Conservation (phyloP, 2,113 vertebrate genomes). For the Podarcis raffonei region DNA sequence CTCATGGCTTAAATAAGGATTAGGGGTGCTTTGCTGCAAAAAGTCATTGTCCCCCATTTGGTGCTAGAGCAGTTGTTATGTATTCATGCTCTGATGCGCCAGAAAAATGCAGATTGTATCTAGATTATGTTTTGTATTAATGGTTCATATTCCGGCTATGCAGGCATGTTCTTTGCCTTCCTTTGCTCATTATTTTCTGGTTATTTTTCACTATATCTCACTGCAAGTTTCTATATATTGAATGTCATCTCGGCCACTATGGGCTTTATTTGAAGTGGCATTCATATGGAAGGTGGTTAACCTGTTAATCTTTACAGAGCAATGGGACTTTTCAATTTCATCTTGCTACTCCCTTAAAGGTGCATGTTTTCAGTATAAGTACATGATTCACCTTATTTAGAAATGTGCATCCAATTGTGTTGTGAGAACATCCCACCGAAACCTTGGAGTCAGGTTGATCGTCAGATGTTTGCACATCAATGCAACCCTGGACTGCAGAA, state of each 20-base stretch:
- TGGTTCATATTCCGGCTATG: neutral
- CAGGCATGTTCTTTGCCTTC: neutral
- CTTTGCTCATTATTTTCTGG: neutral
- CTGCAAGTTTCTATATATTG: neutral
- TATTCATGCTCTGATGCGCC: neutral
- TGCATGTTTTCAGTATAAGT: neutral
- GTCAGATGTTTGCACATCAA: neutral
- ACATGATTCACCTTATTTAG: too few species aligned
- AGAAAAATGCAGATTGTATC: neutral
- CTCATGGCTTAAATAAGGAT: constrained; percentile 40
- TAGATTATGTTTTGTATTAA: neutral
- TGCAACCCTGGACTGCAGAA: neutral
- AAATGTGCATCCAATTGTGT: neutral
- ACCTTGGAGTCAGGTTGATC: neutral
- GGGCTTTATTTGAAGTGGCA: neutral
- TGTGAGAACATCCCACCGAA: neutral
- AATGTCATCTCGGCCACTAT: neutral
- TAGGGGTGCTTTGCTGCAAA: constrained; percentile 33
- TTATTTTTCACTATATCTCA: neutral
- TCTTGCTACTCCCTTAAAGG: neutral
- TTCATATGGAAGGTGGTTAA: neutral
- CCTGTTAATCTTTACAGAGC: neutral
- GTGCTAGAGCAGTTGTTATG: constrained; percentile 20
- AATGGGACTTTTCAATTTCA: neutral
- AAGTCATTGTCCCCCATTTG: constrained; percentile 21